Evolutionary conservation across 2,113 vertebrate species (phyloP).

Genomic region (Polyodon spathula): DNA sequence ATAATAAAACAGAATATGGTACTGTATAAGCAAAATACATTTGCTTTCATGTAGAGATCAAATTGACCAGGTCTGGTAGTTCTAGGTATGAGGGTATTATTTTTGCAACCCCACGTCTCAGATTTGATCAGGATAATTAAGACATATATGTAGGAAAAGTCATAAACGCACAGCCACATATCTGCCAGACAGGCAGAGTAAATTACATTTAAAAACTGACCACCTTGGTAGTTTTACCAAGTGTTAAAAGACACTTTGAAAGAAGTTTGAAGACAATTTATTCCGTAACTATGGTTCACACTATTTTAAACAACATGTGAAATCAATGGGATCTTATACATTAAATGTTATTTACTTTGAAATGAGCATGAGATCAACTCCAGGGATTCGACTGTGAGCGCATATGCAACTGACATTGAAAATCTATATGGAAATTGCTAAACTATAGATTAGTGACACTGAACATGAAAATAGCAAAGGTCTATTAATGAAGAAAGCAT

Average conservation of each 20-base stretch:
- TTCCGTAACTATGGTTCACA: background rate
- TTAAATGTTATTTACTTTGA: constrained; percentile 2
- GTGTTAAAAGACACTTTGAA: background rate
- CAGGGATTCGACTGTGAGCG: background rate
- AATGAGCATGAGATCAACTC: background rate
- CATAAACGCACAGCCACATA: too few species aligned
- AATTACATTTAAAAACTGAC: too few species aligned
- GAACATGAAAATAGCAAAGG: constrained; percentile 2
- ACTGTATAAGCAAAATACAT: too few species aligned
- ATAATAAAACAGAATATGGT: too few species aligned
- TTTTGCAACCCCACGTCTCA: too few species aligned
- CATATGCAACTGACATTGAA: background rate
- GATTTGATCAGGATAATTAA: too few species aligned
- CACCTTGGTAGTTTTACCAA: too few species aligned
- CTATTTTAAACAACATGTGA: background rate
- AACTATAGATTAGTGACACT: constrained; percentile 1
- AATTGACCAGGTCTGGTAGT: too few species aligned
- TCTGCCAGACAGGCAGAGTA: too few species aligned
- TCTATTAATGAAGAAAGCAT: background rate
- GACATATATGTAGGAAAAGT: too few species aligned
- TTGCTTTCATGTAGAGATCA: too few species aligned
- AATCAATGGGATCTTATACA: background rate
- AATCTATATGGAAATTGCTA: constrained; percentile 1
- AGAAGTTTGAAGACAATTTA: constrained; percentile 1
- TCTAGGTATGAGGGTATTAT: too few species aligned